Conservation (phyloP, 2,888 invertebrate genomes). For the Heliconius hortense region DNA sequence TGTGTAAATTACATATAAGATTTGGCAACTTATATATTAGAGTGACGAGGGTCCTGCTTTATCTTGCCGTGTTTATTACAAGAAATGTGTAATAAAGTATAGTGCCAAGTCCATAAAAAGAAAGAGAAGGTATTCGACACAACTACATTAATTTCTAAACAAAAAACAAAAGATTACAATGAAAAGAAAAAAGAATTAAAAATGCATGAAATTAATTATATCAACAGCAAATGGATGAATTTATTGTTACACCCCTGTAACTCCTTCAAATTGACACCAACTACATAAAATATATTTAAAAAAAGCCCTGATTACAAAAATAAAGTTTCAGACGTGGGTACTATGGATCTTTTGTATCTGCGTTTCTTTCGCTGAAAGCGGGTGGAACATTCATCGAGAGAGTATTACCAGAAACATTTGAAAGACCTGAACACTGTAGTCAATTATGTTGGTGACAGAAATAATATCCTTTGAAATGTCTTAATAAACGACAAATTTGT, state of each 20-base stretch:
- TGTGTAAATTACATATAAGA: neutral
- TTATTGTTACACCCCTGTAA: too few relatives aligned
- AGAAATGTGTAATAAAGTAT: neutral
- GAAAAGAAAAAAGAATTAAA: too few relatives aligned
- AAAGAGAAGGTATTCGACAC: too few relatives aligned
- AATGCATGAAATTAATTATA: too few relatives aligned
- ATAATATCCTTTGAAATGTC: slow-evolving; percentile 7
- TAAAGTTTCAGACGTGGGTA: neutral
- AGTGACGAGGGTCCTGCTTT: neutral
- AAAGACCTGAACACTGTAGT: neutral
- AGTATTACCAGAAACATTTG: neutral
- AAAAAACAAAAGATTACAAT: neutral
- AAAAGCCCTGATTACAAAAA: slow-evolving; percentile 1
- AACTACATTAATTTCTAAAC: neutral
- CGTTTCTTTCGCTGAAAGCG: neutral
- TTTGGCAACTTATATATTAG: slow-evolving; percentile 9
- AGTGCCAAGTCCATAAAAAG: neutral
- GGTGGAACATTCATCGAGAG: neutral
- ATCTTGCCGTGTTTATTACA: neutral
- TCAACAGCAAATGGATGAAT: neutral
- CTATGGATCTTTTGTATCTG: neutral
- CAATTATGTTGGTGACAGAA: slow-evolving; percentile 1
- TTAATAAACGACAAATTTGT: slow-evolving; percentile 9
- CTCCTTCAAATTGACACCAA: neutral
- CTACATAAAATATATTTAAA: neutral